Evolutionary conservation across 2,888 invertebrate genomes (phyloP).

Genomic region (Cheiracanthium punctorium): DNA sequence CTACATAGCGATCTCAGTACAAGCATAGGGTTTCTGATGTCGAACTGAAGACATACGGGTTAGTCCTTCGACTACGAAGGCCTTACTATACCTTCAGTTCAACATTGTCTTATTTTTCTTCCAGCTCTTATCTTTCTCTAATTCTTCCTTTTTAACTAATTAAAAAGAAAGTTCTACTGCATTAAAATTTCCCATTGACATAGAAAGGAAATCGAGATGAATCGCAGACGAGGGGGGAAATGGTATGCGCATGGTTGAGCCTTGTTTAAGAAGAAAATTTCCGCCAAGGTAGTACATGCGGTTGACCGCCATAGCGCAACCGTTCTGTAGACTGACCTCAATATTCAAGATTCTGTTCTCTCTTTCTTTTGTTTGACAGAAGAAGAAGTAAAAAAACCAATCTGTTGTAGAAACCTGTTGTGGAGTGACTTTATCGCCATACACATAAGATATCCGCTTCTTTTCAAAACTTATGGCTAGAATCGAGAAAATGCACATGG

Average conservation of each 20-base stretch:
- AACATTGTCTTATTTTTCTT: no score
- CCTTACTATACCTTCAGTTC: no score
- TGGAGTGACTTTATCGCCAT: background rate
- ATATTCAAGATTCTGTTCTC: constrained; percentile 18
- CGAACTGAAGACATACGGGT: no score
- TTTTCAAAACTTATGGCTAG: constrained; percentile 9
- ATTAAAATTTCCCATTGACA: background rate
- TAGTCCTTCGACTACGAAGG: no score
- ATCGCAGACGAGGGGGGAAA: background rate
- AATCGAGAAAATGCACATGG: background rate
- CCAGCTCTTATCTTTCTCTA: no score
- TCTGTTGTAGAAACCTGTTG: background rate
- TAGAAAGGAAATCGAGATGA: background rate
- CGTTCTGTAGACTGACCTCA: constrained; percentile 26
- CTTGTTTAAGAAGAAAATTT: constrained; percentile 18
- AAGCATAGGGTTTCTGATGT: no score
- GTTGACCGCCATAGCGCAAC: constrained; percentile 61
- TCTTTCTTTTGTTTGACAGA: constrained; percentile 23
- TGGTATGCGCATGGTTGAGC: constrained; percentile 8
- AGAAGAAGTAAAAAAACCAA: background rate
- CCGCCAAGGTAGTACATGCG: constrained; percentile 26
- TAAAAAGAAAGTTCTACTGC: background rate
- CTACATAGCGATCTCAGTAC: no score
- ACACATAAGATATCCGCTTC: constrained; percentile 46
- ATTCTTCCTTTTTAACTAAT: no score